These are phyloP conservation scores for Muricea muricata DNA, from an alignment of 92 coral and sea anemone genomes.

Conservation along the genomic window DNA sequence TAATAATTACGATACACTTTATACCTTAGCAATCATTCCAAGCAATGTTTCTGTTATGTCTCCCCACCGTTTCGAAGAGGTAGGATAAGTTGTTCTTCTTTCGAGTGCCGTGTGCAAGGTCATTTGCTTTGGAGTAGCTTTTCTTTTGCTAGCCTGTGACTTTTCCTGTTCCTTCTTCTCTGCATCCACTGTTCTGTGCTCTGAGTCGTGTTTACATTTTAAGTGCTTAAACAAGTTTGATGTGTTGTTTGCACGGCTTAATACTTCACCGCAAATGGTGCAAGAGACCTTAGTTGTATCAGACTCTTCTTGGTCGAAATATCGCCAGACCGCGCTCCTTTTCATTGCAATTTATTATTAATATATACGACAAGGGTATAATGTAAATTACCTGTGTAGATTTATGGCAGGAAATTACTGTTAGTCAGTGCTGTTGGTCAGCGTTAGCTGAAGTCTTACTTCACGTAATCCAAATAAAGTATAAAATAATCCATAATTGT, in stretches of 20 bases:
- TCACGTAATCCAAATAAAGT: no score
- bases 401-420: background rate
- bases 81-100: background rate
- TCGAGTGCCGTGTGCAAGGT: background rate
- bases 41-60: background rate
- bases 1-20: background rate
- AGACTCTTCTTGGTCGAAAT: slow-evolving; percentile 27
- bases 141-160: slow-evolving; percentile 31
- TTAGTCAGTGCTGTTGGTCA: background rate
- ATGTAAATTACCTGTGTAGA: background rate
- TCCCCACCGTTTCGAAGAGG: background rate
- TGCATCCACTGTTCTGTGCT: slow-evolving; percentile 23
- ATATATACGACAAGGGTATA: no score
- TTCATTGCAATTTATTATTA: background rate
- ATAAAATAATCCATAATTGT: no score
- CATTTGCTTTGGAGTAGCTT: background rate
- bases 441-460: no score
- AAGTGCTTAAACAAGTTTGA: slow-evolving; percentile 44
- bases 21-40: background rate
- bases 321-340: slow-evolving; percentile 48
- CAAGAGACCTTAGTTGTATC: slow-evolving; percentile 27
- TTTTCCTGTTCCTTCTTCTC: slow-evolving; percentile 27
- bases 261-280: slow-evolving; percentile 38
- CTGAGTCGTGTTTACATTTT: slow-evolving; percentile 16
- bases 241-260: slow-evolving; percentile 45